phyloP scores from a whole-genome alignment of 1,140 invertebrate genomes.

The Latrodectus geometricus region DNA sequence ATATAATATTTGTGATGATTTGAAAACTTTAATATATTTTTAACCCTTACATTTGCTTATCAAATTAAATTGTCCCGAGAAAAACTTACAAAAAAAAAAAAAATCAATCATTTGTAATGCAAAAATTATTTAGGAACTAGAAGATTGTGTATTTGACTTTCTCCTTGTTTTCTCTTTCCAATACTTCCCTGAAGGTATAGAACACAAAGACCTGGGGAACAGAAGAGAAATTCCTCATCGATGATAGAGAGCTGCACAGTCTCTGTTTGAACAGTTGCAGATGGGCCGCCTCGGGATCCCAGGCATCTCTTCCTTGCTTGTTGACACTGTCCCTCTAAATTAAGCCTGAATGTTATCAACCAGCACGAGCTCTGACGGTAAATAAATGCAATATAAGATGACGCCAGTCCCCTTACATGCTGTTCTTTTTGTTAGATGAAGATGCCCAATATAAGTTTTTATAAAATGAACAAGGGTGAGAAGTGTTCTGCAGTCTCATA shows the following conservation, averaged over 20 bases:
- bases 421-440: not conserved
- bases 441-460: constrained; percentile 20
- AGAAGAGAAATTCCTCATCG: constrained; percentile 47
- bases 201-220: constrained; percentile 20
- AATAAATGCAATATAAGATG: constrained; percentile 56
- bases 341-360: constrained; percentile 43
- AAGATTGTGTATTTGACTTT: constrained; percentile 60
- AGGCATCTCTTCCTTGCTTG: constrained; percentile 31
- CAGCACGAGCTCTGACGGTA: constrained; percentile 8
- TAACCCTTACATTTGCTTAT: too few relatives aligned
- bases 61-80: too few relatives aligned
- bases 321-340: constrained; percentile 60
- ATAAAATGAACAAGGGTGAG: constrained; percentile 11
- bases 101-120: constrained; percentile 22
- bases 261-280: constrained; percentile 60
- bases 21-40: too few relatives aligned
- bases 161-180: constrained; percentile 54
- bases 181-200: constrained; percentile 52
- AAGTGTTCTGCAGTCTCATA: not conserved
- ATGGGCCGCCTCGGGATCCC: constrained; percentile 39
- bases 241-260: constrained; percentile 10
- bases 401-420: not conserved
- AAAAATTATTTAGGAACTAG: constrained; percentile 36
- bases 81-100: constrained; percentile 22
- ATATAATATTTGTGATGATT: too few relatives aligned